Conservation (phyloP, 2,797 vertebrate genomes). For the Toxotes lorentzi region DNA sequence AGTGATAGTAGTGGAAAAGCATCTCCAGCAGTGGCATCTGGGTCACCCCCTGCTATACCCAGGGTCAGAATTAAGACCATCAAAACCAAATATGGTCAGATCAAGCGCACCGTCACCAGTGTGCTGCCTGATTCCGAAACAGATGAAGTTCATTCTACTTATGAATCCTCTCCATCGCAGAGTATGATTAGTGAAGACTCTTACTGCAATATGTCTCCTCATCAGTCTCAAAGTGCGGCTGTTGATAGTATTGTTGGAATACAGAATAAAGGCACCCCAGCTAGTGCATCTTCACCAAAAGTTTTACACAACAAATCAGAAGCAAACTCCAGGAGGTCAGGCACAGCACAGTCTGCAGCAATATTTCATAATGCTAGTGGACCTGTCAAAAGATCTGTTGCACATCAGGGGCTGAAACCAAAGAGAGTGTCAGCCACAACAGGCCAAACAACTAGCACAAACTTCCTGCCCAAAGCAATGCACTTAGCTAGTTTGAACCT, state of each 20-base stretch:
- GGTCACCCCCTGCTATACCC: conserved; percentile 94
- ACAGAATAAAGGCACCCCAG: conserved; percentile 46
- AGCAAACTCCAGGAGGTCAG: conserved; percentile 55
- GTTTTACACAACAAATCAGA: conserved; percentile 74
- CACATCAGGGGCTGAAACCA: conserved; percentile 78
- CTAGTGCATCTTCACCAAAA: conserved; percentile 62
- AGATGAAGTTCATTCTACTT: conserved; percentile 91
- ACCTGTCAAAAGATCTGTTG: conserved; percentile 71
- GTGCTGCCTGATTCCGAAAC: conserved; percentile 92
- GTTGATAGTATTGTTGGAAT: conserved; percentile 73
- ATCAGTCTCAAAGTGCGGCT: conserved; percentile 67
- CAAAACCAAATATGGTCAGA: conserved; percentile 95
- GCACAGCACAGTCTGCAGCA: conserved; percentile 58
- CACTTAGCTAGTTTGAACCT: conserved; percentile 98
- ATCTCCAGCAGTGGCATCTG: conserved; percentile 90
- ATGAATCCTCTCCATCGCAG: conserved; percentile 89
- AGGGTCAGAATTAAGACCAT: conserved; percentile 98
- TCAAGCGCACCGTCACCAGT: conserved; percentile 94
- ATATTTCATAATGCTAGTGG: conserved; percentile 68
- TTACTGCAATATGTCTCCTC: conserved; percentile 75
- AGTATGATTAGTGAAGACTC: conserved; percentile 86
- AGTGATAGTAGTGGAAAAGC: conserved; percentile 94
- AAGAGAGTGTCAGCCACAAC: conserved; percentile 69
- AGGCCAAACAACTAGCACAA: conserved; percentile 74
- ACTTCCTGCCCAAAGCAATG: conserved; percentile 94